These are phyloP conservation scores for Nomada ruficornis DNA, from an alignment of 2,888 invertebrate species.

Conservation along the genomic window DNA sequence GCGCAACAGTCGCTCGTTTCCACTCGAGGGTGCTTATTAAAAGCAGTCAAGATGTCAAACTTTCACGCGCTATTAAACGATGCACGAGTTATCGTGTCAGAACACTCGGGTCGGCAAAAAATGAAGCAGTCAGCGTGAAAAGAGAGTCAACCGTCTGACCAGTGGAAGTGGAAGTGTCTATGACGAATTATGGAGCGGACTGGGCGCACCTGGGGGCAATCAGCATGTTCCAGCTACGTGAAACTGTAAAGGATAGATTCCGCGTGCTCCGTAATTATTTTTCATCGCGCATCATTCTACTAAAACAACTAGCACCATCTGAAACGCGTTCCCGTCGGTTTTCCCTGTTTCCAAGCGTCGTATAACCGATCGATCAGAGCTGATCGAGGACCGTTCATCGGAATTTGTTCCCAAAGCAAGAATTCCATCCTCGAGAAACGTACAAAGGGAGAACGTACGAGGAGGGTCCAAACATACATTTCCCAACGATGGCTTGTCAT, in stretches of 20 bases:
- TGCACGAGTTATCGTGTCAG: constrained; percentile 49
- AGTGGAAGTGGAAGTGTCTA: constrained; percentile 35
- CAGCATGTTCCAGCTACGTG: constrained; percentile 57
- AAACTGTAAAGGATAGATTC: constrained; percentile 4
- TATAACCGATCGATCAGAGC: background rate
- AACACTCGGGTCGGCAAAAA: constrained; percentile 20
- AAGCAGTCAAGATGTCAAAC: constrained; percentile 57
- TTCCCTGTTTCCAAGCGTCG: too few species aligned
- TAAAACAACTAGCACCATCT: too few species aligned
- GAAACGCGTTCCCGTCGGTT: too few species aligned
- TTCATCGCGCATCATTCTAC: too few species aligned
- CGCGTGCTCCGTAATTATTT: too few species aligned
- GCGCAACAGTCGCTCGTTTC: constrained; percentile 41
- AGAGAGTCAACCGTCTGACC: background rate
- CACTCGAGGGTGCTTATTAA: constrained; percentile 54
- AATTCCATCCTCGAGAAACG: background rate
- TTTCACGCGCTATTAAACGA: constrained; percentile 54
- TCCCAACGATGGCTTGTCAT: constrained; percentile 29
- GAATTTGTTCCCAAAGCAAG: background rate
- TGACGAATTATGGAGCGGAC: constrained; percentile 49
- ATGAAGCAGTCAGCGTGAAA: background rate
- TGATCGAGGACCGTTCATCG: background rate
- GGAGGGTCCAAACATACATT: constrained; percentile 7
- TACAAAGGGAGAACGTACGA: too few species aligned
- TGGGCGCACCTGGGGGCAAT: constrained; percentile 52